Percentiles rank a stretch among this genome's conserved stretches.
These are phyloP conservation scores for Proteles cristata DNA, from an alignment of 2,113 vertebrate species.

Conservation along the genomic window DNA sequence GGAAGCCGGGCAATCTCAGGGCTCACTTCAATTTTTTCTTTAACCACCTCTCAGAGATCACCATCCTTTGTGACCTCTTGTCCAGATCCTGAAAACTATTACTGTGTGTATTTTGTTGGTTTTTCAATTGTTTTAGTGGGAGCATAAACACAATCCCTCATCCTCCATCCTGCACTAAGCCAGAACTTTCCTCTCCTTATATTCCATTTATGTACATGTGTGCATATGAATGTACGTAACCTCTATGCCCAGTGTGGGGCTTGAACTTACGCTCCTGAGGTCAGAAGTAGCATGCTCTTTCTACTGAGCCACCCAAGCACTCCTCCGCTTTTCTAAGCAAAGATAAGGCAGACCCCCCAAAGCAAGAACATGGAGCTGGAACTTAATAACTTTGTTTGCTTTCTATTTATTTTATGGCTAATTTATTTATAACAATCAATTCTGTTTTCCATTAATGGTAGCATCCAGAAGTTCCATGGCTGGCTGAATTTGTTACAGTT, in stretches of 20 bases:
- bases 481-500: background rate
- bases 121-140: background rate
- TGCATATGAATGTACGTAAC: too few species aligned
- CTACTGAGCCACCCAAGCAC: background rate
- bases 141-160: background rate
- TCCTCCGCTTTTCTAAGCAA: background rate
- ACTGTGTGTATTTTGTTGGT: background rate
- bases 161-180: background rate
- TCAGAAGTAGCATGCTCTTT: background rate
- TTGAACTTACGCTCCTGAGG: background rate
- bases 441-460: background rate
- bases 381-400: background rate
- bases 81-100: background rate
- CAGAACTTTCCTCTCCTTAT: background rate
- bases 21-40: background rate
- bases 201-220: background rate
- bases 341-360: background rate
- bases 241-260: background rate
- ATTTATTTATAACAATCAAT: constrained; percentile 27
- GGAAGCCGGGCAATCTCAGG: background rate
- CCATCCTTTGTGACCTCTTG: background rate
- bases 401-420: constrained; percentile 24
- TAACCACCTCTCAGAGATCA: background rate
- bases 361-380: background rate
- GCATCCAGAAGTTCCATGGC: background rate